Evolutionary conservation across 1,140 invertebrate species (phyloP).

Genomic region (Gonatopus flavifemur): DNA sequence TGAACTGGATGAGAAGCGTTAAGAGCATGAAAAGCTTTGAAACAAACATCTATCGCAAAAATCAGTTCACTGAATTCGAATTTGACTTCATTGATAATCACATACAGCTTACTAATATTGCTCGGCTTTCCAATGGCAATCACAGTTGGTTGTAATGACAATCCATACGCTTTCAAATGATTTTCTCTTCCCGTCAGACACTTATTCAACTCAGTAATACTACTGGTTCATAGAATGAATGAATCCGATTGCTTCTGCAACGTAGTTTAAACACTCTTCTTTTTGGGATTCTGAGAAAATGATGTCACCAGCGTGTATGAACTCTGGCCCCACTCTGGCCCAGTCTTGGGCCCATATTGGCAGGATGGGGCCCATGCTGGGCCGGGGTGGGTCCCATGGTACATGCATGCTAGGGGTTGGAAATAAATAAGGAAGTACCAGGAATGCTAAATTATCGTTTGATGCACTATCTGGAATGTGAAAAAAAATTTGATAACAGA

Average conservation of each 20-base stretch:
- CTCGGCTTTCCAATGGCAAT: not conserved
- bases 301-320: too few species aligned
- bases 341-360: too few species aligned
- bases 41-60: not conserved
- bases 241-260: not conserved
- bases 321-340: too few species aligned
- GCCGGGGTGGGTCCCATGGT: too few species aligned
- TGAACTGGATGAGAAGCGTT: not conserved
- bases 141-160: not conserved
- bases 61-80: not conserved
- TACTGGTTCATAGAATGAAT: not conserved
- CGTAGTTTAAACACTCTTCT: not conserved
- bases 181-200: not conserved
- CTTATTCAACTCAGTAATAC: not conserved
- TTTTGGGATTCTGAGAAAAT: not conserved
- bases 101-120: not conserved
- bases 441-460: not conserved
- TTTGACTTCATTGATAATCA: not conserved
- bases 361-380: too few species aligned
- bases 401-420: too few species aligned
- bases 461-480: not conserved
- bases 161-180: not conserved
- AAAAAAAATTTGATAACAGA: not conserved
- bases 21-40: not conserved
- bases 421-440: not conserved